These are phyloP conservation scores for Triops longicaudatus DNA, from an alignment of 1,140 invertebrate species.

Conservation along the genomic window DNA sequence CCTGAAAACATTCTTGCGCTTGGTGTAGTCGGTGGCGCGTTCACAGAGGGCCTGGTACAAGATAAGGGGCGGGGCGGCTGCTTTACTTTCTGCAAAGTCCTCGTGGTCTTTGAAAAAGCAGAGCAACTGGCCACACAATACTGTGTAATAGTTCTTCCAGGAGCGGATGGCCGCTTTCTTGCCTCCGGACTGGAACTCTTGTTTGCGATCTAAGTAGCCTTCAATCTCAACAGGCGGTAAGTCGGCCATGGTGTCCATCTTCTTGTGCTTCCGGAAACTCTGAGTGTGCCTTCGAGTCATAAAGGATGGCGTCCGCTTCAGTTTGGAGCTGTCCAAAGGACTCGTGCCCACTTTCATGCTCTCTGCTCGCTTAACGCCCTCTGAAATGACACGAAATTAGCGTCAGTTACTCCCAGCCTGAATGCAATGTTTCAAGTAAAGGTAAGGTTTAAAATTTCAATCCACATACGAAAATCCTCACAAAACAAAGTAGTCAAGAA, in stretches of 20 bases:
- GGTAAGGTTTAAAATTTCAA: too few species aligned
- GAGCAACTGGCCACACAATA: conserved; percentile 88
- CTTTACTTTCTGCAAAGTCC: conserved; percentile 79
- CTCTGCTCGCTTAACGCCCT: conserved; percentile 62
- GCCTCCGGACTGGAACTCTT: conserved; percentile 83
- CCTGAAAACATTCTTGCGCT: conserved; percentile 86
- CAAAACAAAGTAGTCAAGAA: too few species aligned
- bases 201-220: conserved; percentile 86
- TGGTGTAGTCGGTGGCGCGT: conserved; percentile 85
- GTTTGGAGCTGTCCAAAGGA: conserved; percentile 37
- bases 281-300: conserved; percentile 76
- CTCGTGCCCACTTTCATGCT: conserved; percentile 67
- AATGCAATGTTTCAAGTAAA: too few species aligned
- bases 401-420: not conserved
- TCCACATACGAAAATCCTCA: too few species aligned
- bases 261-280: conserved; percentile 71
- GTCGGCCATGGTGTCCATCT: conserved; percentile 49
- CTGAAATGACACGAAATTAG: not conserved
- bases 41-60: conserved; percentile 77
- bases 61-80: conserved; percentile 77
- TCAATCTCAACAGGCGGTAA: conserved; percentile 85
- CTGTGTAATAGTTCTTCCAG: conserved; percentile 92
- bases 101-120: conserved; percentile 96
- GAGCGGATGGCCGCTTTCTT: conserved; percentile 88
- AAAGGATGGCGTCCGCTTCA: conserved; percentile 85